Percentiles rank a stretch among this genome's conserved stretches.
Conservation (phyloP, 2,888 invertebrate species). For the Macaria liturata region DNA sequence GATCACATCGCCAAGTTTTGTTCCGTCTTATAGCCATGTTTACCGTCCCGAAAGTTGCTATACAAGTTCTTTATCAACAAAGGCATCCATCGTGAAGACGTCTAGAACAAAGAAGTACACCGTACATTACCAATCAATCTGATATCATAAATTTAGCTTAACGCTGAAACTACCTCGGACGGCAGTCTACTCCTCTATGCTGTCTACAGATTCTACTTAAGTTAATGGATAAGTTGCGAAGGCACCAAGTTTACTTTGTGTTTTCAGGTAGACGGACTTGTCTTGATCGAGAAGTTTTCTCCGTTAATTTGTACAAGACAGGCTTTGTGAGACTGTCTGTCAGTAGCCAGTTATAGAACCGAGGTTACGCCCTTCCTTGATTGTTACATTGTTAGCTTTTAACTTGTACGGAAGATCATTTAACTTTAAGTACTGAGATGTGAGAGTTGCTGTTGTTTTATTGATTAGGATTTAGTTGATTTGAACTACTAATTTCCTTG, state of each 20-base stretch:
- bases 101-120: conserved; percentile 32
- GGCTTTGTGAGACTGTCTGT: conserved; percentile 72
- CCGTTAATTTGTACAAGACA: conserved; percentile 80
- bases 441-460: no score
- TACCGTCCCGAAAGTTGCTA: no score
- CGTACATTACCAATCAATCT: conserved; percentile 57
- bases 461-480: no score
- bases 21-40: no score
- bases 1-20: no score
- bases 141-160: conserved; percentile 70
- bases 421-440: no score
- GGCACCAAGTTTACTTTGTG: conserved; percentile 81
- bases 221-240: conserved; percentile 82
- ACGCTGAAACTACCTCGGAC: conserved; percentile 66
- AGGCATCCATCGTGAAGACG: conserved; percentile 28
- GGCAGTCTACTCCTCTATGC: conserved; percentile 66
- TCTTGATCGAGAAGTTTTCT: conserved; percentile 81
- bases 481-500: no score
- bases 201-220: conserved; percentile 83
- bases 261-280: conserved; percentile 81
- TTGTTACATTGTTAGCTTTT: conserved; percentile 51
- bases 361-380: conserved; percentile 41
- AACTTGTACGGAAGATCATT: conserved; percentile 11
- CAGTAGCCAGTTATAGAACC: conserved; percentile 54
- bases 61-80: conserved; percentile 11